A percentile compares a stretch with the other conserved stretches of the same genome.
Conservation (phyloP, 2,888 invertebrate species). For the Phalera bucephala region DNA sequence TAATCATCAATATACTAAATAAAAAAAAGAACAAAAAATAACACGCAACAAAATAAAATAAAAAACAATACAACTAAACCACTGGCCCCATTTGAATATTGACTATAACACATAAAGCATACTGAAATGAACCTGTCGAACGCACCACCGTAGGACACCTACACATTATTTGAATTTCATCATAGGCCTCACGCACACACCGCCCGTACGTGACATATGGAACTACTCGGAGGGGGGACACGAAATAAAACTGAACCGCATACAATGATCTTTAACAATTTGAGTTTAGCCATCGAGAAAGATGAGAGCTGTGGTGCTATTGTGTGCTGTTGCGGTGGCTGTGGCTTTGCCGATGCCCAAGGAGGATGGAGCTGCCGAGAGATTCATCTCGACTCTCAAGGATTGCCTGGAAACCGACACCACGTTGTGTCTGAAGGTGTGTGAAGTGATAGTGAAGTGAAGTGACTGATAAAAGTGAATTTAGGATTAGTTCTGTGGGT, state of each 20-base stretch:
- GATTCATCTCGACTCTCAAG: conserved; percentile 76
- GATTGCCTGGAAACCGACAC: conserved; percentile 88
- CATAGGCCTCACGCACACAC: conserved; percentile 41
- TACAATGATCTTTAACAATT: conserved; percentile 69
- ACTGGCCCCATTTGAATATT: conserved; percentile 48
- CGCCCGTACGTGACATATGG: conserved; percentile 68
- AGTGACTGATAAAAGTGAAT: conserved; percentile 22
- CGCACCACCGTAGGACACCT: conserved; percentile 36
- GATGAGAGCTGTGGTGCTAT: conserved; percentile 68
- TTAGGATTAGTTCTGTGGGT: too few species aligned
- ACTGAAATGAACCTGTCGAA: conserved; percentile 45
- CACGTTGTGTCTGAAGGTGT: conserved; percentile 89
- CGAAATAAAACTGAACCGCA: conserved; percentile 71
- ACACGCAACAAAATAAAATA: too few species aligned
- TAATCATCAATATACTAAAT: too few species aligned
- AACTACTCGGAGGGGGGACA: conserved; percentile 58
- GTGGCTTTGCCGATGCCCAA: conserved; percentile 65
- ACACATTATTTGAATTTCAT: conserved; percentile 53
- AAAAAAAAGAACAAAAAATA: too few species aligned
- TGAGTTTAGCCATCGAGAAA: conserved; percentile 56
- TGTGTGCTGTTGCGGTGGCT: conserved; percentile 57
- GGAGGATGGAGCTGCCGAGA: conserved; percentile 64
- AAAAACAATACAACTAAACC: conserved; percentile 5
- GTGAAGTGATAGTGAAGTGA: conserved; percentile 64
- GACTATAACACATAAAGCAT: too few species aligned